Evolutionary conservation across 2,797 vertebrate species (phyloP), one percentile per base, ranked within the genome.

Genomic region (Sebastiscus albofasciatus): DNA sequence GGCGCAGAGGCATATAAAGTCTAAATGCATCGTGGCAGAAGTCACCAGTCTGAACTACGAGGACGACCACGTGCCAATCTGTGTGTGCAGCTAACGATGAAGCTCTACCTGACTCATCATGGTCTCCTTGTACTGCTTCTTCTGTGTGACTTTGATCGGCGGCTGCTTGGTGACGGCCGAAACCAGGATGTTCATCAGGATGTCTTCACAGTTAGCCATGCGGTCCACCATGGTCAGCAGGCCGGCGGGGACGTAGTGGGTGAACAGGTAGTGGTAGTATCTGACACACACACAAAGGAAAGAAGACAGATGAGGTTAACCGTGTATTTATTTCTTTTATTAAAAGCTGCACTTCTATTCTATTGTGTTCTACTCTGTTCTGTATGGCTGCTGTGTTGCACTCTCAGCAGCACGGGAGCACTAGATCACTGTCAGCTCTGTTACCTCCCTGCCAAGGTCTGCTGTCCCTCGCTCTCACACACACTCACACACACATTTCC

Each of bases 201-300:
- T 94, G 91, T 98, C 98, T 85, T 96, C 97, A 3, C 98, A 99
- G 84, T 94, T 90, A 0, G 96, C 95, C 82, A 96, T 90, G 69
- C 92, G 89, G 62, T 97, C 97, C 82, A 95, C 96, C 90, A 96
- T 94, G 60, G 88, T 90, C 83, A 95, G 94, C 89, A 98, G 95
- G 75, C 90, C 91, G 72, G 49, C 73, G 0, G 97, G 96, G 90
- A 98, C 81, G 85, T 90, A 95, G 92, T 96, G 77, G 1, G 94
- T 97, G 94, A 97, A 98, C 87, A 98, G 95, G 90, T 92, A 97
- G 93, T 98, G 97, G 75, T 98, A 99, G 80, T 97, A 98, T 84
- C 97, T 98, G 92, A 22, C n/a, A 18, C 2, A 49, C 31, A 75
- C 0, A 20, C 16, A 75, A 11, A 79, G 16, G 5, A 18, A 64